phyloP scores from a whole-genome alignment of 2,888 invertebrate species.

The Dioctria linearis region DNA sequence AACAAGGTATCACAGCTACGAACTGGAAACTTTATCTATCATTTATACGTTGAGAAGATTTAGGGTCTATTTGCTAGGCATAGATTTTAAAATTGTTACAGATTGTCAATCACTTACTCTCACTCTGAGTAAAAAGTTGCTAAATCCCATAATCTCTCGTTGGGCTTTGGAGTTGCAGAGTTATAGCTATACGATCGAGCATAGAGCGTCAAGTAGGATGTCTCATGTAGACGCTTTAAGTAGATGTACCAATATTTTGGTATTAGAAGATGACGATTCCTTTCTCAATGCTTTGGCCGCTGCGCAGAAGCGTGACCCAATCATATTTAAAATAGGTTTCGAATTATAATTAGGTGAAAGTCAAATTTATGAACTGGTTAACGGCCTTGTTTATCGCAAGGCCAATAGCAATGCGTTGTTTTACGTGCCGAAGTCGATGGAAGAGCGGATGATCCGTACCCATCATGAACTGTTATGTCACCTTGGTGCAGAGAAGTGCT shows the following conservation, averaged over 20 bases:
- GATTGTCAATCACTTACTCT: constrained; percentile 59
- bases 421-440: background rate
- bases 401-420: too few species aligned
- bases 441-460: constrained; percentile 58
- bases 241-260: background rate
- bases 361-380: too few species aligned
- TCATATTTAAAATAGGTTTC: background rate
- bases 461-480: constrained; percentile 60
- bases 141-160: constrained; percentile 60
- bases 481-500: constrained; percentile 61
- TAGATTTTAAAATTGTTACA: constrained; percentile 61
- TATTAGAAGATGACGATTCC: background rate
- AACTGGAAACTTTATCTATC: constrained; percentile 62
- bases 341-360: background rate
- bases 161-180: constrained; percentile 60
- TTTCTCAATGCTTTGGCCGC: constrained; percentile 6
- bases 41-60: constrained; percentile 62
- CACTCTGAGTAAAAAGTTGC: constrained; percentile 58
- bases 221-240: constrained; percentile 7
- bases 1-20: too few species aligned
- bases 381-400: too few species aligned
- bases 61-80: constrained; percentile 61
- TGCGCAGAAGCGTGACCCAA: background rate
- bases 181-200: constrained; percentile 57
- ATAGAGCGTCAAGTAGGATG: background rate